Evolutionary conservation across 2,888 invertebrate genomes (phyloP).

Genomic region (Synergus itoensis): DNA sequence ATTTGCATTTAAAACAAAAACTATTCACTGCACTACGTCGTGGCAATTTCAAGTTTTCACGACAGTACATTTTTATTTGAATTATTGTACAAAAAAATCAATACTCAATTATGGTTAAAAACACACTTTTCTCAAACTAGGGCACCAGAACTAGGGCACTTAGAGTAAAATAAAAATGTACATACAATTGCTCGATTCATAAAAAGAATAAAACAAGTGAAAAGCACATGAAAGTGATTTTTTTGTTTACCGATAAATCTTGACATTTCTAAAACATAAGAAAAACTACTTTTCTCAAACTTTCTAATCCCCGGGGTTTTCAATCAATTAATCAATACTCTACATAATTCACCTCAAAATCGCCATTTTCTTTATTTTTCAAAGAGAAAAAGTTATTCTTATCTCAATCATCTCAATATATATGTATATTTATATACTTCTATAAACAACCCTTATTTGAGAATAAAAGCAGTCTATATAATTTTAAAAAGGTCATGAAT

Average conservation of each 20-base stretch:
- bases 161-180: neutral
- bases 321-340: slow-evolving; percentile 44
- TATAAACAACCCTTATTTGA: too few relatives aligned
- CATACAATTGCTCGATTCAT: neutral
- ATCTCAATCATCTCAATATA: neutral
- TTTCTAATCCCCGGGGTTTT: slow-evolving; percentile 53
- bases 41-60: neutral
- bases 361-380: neutral
- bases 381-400: neutral
- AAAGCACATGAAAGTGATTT: neutral
- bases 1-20: neutral
- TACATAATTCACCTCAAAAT: slow-evolving; percentile 1
- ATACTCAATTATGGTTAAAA: neutral
- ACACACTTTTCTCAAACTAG: neutral
- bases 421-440: neutral
- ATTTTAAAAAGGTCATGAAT: neutral
- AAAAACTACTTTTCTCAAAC: neutral
- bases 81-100: neutral
- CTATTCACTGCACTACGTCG: neutral
- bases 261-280: neutral
- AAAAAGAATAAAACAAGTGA: slow-evolving; percentile 18
- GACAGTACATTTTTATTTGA: neutral
- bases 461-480: neutral
- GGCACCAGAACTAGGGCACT: neutral
- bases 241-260: neutral